Evolutionary conservation across 2,888 invertebrate species (phyloP), one percentile per base, ranked within the genome.

Genomic region (Cephus sareptanus): DNA sequence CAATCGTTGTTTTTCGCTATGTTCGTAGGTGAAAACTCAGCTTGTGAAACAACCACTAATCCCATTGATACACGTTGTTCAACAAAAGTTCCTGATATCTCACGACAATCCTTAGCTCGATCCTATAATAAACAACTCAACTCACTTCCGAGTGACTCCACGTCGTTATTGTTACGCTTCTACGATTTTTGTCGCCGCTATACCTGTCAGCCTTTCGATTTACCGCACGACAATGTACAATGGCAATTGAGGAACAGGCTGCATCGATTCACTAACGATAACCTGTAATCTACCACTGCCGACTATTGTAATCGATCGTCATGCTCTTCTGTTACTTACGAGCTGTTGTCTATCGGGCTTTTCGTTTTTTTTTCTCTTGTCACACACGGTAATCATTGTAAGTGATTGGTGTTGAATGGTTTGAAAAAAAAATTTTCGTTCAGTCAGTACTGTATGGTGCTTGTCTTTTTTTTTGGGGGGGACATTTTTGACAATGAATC

Each of bases 121-220:
- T 0, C 23, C 56, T 23, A 2, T 9, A 56, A 56, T 56, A 56
- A 56, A 56, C 56, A 56, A 56, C 23, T 56, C 56, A 23, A 56
- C 9, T 56, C 56, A 56, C 56, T 56, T 23, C 56, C 40, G 40
- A 40, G 40, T 40, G 15, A 40, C 15, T 33, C 4, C 71, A 3
- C 15, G 15, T 33, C 23, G 23, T 9, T 71, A 31, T 71, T 34
- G 11, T 31, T 71, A 71, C 71, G 71, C 34, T 34, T 34, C 33
- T 71, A 23, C 71, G 71, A 33, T 71, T 71, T 71, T 71, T 71
- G 13, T 34, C 33, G 71, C 71, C 30, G 71, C 11, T 71, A 71
- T 71, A 13, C 71, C 15, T 15, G 71, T 71, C 71, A 71, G 31
- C 31, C 30, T 30, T 71, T 71, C 71, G 71, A 71, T 71, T 71